Evolutionary conservation across 2,797 vertebrate species (phyloP).

Genomic region (Podargus strigoides): DNA sequence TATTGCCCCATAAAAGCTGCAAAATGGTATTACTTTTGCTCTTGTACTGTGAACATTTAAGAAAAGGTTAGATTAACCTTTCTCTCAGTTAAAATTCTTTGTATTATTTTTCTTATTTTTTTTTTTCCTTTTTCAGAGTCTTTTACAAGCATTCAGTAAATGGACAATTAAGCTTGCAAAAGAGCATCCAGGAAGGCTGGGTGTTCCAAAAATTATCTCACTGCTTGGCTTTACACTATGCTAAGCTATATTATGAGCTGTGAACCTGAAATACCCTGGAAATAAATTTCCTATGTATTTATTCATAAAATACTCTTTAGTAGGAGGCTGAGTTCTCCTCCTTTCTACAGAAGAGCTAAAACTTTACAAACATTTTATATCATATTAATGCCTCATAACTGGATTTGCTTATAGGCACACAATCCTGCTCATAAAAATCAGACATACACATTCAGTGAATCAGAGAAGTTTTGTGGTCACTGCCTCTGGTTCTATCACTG

Average conservation of each 20-base stretch:
- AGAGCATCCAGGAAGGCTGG: neutral
- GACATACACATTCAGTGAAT: neutral
- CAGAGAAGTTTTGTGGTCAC: no score
- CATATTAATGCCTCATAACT: neutral
- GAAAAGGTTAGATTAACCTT: neutral
- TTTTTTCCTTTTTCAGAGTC: neutral
- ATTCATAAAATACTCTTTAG: neutral
- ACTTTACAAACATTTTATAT: neutral
- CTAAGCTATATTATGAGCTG: neutral
- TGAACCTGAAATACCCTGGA: neutral
- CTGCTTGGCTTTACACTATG: neutral
- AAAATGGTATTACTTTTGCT: neutral
- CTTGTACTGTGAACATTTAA: neutral
- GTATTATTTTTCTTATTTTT: neutral
- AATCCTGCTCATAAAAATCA: neutral
- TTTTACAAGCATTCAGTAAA: neutral
- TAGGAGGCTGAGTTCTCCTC: neutral
- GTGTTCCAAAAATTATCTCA: neutral
- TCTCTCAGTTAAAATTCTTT: neutral
- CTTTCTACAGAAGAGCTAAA: neutral
- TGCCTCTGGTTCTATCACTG: no score
- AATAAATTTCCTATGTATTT: neutral
- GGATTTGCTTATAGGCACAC: neutral
- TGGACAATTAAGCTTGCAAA: neutral
- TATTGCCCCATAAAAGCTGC: neutral